A percentile compares a stretch with the other conserved stretches of the same genome.
Evolutionary conservation across 2,113 vertebrate species (phyloP).

Genomic region (Platysternon megacephalum): DNA sequence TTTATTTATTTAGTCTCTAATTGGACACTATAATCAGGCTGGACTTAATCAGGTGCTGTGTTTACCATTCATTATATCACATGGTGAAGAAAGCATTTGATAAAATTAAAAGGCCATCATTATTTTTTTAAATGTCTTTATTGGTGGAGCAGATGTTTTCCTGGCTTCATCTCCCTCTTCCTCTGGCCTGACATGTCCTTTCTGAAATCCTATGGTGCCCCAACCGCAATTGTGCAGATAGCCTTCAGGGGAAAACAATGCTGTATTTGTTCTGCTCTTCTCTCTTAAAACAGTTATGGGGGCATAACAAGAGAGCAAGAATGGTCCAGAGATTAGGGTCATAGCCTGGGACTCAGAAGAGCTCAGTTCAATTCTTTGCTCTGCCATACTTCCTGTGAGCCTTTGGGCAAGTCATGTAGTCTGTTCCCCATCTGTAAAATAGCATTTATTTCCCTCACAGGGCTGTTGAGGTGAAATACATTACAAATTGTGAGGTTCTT

Average conservation of each 20-base stretch:
- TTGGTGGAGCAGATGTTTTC: background rate
- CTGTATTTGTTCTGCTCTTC: background rate
- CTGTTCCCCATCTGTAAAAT: background rate
- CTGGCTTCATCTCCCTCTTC: background rate
- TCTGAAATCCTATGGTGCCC: background rate
- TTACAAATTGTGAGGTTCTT: background rate
- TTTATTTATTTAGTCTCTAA: background rate
- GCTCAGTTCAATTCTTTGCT: background rate
- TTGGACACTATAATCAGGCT: background rate
- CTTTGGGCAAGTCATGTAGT: background rate
- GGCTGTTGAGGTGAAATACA: background rate
- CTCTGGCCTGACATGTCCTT: background rate
- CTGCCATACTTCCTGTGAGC: background rate
- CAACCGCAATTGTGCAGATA: background rate
- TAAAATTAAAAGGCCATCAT: background rate
- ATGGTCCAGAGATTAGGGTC: background rate
- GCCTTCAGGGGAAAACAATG: background rate
- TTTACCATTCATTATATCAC: background rate
- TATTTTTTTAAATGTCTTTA: background rate
- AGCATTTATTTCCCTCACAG: background rate
- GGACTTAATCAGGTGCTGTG: background rate
- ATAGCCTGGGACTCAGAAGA: background rate
- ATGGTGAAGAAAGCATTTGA: background rate
- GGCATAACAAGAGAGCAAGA: background rate
- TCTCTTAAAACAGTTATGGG: background rate